These are phyloP conservation scores for Amblyteles armatorius DNA, from an alignment of 2,888 invertebrate species.

Conservation along the genomic window DNA sequence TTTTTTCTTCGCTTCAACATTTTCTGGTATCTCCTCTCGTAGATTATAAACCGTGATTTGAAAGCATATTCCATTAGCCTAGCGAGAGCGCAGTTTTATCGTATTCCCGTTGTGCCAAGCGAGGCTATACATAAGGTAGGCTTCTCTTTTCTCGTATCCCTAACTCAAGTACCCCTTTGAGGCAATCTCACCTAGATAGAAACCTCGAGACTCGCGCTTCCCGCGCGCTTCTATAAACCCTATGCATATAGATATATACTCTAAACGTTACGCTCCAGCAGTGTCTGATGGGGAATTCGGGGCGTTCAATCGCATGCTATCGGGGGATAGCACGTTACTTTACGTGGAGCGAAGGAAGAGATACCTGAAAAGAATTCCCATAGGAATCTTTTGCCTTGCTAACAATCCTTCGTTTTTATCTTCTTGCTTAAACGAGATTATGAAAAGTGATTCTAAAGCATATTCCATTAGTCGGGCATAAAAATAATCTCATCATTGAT, in stretches of 20 bases:
- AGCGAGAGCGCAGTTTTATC: slow-evolving; percentile 54
- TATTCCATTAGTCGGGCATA: slow-evolving; percentile 49
- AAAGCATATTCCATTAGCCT: slow-evolving; percentile 59
- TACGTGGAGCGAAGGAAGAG: slow-evolving; percentile 3
- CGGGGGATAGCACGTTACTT: slow-evolving; percentile 15
- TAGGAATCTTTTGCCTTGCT: slow-evolving; percentile 2
- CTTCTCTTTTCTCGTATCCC: slow-evolving; percentile 46
- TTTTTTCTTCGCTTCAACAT: slow-evolving; percentile 20
- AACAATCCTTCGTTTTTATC: neutral
- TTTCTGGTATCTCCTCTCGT: slow-evolving; percentile 41
- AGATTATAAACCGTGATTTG: slow-evolving; percentile 63
- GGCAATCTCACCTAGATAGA: slow-evolving; percentile 49
- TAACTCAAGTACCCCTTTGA: slow-evolving; percentile 53
- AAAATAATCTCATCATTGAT: slow-evolving; percentile 51
- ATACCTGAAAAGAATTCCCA: slow-evolving; percentile 13
- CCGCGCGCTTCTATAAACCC: slow-evolving; percentile 26
- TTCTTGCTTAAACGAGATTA: neutral
- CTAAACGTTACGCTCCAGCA: neutral
- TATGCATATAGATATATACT: neutral
- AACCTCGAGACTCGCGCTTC: slow-evolving; percentile 32
- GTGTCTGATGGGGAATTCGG: slow-evolving; percentile 11
- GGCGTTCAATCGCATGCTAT: slow-evolving; percentile 33
- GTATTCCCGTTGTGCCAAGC: slow-evolving; percentile 33
- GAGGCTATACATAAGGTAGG: slow-evolving; percentile 34
- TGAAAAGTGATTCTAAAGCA: slow-evolving; percentile 44